Evolutionary conservation across 2,888 invertebrate species (phyloP), one percentile per base, ranked within the genome.

Genomic region (Drosophila anomalata): DNA sequence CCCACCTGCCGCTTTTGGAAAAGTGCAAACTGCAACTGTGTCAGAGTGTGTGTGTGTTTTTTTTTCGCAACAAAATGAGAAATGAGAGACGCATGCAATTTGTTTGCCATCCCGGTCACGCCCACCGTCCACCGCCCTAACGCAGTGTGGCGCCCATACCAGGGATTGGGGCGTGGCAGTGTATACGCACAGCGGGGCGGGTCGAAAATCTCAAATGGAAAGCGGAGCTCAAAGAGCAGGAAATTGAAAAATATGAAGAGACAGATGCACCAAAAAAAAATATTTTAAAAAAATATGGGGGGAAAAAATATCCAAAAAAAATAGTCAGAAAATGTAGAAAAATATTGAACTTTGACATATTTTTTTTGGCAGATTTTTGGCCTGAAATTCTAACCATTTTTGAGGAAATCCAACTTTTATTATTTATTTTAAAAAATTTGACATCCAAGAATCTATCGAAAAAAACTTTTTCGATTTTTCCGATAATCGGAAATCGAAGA

Each of bases 181-280:
- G 55, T 52, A 57, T 52, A 47, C 61, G 56, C 53, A 39, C 69
- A 55, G 66, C 63, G 39, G 39, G 58, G 74, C 54, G 44, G 33
- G 33, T 24, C 12, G 14, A 70, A 66, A 76, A 73, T 76, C 76
- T 78, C 55, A 70, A 81, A 74, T 52, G 53, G 53, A 73, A 80
- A 80, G 57, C 59, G 75, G 50, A 76, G 66, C 82, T 87, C 85
- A 82, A 87, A 82, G 77, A 65, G 67, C 82, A 87, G 75, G 79
- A 85, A 87, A 85, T 87, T 84, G 68, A 75, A 84, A 66, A 71
- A 55, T 48, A 56, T 66, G 33, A 42, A 56, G 7, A 7, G 12
- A 26, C 6, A 22, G 14, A 14, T 12, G 4, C 12, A 3, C n/a
- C 31, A 17, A 14, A 24, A 33, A 42, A 41, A 29, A 8, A 14